Evolutionary conservation across 30 jellyfish, hydroid and myxozoan species (phyloP), one percentile per base, ranked within the genome.

Genomic region (Aurelia sp.): DNA sequence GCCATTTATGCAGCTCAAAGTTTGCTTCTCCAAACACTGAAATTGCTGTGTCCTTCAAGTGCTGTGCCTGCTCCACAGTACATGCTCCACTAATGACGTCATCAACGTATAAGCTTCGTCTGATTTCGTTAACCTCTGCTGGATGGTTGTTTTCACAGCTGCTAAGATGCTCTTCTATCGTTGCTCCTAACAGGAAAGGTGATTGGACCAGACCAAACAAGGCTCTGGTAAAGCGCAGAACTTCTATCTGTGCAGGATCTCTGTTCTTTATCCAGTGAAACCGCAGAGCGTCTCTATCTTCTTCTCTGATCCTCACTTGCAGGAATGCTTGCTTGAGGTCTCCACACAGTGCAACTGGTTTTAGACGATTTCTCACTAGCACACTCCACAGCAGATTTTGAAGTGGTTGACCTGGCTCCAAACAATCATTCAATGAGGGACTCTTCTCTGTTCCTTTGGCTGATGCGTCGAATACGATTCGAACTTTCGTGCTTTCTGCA

Each of bases 251-350:
- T 70, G 82, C 67, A 69, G 72, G 75, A 76, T 68, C 89, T 65
- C 57, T 35, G 91, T 87, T 78, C 35, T 68, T 75, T 67, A 72
- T 57, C 97, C 97, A 92, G 52, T 72, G 76, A 22, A 92, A 63
- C 77, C 97, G 62, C 91, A 67, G 76, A 57, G 93, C 87, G 73
- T 91, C 98, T 68, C 98, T 88, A 63, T 85, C 93, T 38, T 16
- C 81, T 67, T 82, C 57, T 0, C 58, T 62, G 41, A 91, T 73
- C 55, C 78, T 63, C 66, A 91, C 79, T 84, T 91, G 97, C 20
- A 69, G 85, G 74, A 91, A 85, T 55, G 97, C 98, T 73, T 91
- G 59, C 90, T 86, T 91, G 8, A 91, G 74, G 81, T 91, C 96
- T 16, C 97, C 93, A 51, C n/a, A 13, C 16, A 53, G 65, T 53